Base-by-base conservation (phyloP, 2,888 invertebrate species). In the Vesta saturnalis region DNA sequence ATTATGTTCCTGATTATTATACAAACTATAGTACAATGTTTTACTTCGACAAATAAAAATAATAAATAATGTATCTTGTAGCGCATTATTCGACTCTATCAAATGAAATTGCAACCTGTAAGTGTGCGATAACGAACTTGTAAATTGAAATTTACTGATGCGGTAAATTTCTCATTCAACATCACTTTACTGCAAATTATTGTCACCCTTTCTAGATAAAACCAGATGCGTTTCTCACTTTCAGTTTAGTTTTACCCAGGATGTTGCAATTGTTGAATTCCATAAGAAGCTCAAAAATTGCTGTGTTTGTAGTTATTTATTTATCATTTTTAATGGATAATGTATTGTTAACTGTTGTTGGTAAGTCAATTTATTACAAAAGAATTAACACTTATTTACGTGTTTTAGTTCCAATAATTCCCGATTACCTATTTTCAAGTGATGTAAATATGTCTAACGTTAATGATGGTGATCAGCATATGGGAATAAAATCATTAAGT, bases 301-400 rank as follows among this genome's bases (percentile, higher is more conserved):
- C 85, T 47, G 77, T 86, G 59, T 88, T 90, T 64, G 74, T 85
- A 19, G 85, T 90, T 69, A 89, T 94, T 60, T 94, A 94, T 81
- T 83, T 92, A 69, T 91, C 93, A 1, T 89, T 94, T 80, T 88
- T 94, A 77, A 84, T 94, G 82, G 96, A 96, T 85, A 96, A 96
- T 84, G 90, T 95, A 71, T 87, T 96, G 18, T 87, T 96, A 55
- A 96, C 96, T 35, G 93, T 95, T 39, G 91, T 96, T 58, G 96
- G 96, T 96, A 84, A 90, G 91, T 84, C 16, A 16, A 52, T 57
- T 18, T 52, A 60, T n/a, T 49, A 8, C 72, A 52, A 43, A 39
- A n/a, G 1, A 62, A 57, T 58, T 56, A 55, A 16, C 12, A n/a
- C n/a, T n/a, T 59, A 19, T 62, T 21, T 10, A 19, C 43, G 14